Evolutionary conservation across 2,113 vertebrate genomes (phyloP).

Genomic region (Peromyscus leucopus): DNA sequence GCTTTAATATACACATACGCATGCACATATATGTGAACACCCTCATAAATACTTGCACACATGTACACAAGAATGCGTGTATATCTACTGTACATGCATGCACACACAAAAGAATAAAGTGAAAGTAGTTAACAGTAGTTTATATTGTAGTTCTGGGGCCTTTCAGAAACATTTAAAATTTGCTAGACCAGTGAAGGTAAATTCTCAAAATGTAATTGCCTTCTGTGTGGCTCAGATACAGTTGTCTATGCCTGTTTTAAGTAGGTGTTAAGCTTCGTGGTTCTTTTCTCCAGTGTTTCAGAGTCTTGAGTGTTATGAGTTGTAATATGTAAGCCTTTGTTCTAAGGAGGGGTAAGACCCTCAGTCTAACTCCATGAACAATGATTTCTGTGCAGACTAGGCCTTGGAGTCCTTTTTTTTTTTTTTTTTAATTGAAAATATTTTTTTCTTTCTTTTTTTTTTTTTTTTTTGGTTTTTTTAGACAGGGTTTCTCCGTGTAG

Average conservation of each 20-base stretch:
- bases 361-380: background rate
- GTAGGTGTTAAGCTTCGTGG: background rate
- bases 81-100: background rate
- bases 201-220: background rate
- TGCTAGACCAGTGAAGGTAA: background rate
- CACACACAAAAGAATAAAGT: background rate
- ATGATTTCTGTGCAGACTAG: background rate
- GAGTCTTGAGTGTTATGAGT: background rate
- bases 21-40: too few species aligned
- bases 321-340: conserved; percentile 7
- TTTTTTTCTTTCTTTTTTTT: background rate
- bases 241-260: background rate
- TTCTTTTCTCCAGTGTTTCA: background rate
- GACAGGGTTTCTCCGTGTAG: too few species aligned
- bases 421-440: background rate
- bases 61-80: background rate
- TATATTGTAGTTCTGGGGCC: background rate
- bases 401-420: background rate
- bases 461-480: background rate
- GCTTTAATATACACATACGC: background rate
- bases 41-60: background rate
- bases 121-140: background rate
- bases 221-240: background rate
- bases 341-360: background rate
- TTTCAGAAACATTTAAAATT: background rate